Base-by-base conservation (phyloP, 2,888 invertebrate genomes). In the Anticlea derivata region DNA sequence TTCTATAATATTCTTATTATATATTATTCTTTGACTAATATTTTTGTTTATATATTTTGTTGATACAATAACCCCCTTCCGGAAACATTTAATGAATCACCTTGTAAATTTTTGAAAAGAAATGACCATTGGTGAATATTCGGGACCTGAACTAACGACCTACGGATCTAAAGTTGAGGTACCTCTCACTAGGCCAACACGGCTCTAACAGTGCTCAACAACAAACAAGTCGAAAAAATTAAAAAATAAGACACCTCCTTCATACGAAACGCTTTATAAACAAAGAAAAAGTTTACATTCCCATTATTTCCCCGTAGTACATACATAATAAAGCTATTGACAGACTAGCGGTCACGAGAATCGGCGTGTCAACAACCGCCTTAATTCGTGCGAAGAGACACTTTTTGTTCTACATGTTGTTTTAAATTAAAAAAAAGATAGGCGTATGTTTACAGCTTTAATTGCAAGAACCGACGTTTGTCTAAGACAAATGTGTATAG, bases 361-460 rank as follows among this genome's bases (percentile, higher is more conserved):
- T 65, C 68, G 64, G 60, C 70, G 56, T 68, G 74, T 73, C 61
- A 71, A 73, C 67, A 73, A 55, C 59, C 58, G 62, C 63, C 70
- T 73, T 66, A 69, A 76, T 76, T 75, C 77, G 64, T 61, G 65
- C 58, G 66, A 75, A 76, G 63, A 73, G 64, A 68, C 71, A 75
- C 70, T 65, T 66, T 67, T 61, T 64, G 63, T 68, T 66, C 67
- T 70, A 64, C 63, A 58, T 68, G 67, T 73, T 73, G 69, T 71
- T 65, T 75, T 61, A 64, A 65, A 64, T 73, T 70, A 67, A 71
- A 70, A 71, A 70, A 68, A 64, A 68, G 66, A 61, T 69, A 67
- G 60, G 59, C 52, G 57, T 59, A 60, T 61, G 57, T 58, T 37
- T 58, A 31, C 62, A 59, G 37, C 26, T 46, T 65, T 53, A 45